Percentiles rank a stretch among this genome's conserved stretches.
Conservation (phyloP, 2,797 vertebrate genomes). For the Pangasius djambal region DNA sequence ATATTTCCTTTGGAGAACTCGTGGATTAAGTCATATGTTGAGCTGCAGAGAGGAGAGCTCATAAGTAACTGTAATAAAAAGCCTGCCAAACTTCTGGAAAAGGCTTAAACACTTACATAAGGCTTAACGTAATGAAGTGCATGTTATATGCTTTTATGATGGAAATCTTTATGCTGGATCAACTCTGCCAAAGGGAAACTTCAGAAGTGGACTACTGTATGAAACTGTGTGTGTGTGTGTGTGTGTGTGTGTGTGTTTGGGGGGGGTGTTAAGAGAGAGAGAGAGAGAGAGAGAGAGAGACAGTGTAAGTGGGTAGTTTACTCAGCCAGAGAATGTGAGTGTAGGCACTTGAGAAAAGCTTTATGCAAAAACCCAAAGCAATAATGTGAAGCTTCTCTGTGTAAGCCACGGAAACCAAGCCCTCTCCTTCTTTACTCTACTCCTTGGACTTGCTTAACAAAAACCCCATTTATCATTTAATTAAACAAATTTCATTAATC, state of each 20-base stretch:
- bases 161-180: slow-evolving; percentile 17
- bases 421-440: not conserved
- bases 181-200: slow-evolving; percentile 14
- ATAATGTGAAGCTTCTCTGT: slow-evolving; percentile 36
- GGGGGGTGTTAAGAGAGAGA: not conserved
- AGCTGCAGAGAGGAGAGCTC: not conserved
- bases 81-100: slow-evolving; percentile 9
- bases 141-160: slow-evolving; percentile 10
- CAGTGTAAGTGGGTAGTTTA: slow-evolving; percentile 36
- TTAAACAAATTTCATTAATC: not conserved
- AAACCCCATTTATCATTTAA: not conserved
- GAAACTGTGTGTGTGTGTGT: not conserved
- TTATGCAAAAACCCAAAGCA: slow-evolving; percentile 20
- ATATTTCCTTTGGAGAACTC: slow-evolving; percentile 16
- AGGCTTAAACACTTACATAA: slow-evolving; percentile 15
- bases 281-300: not conserved
- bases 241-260: not conserved
- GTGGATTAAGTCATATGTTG: slow-evolving; percentile 1
- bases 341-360: slow-evolving; percentile 47
- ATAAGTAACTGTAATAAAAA: not conserved
- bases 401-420: slow-evolving; percentile 2
- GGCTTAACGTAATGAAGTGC: not conserved
- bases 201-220: not conserved
- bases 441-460: not conserved
- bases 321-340: slow-evolving; percentile 47